Evolutionary conservation across 2,888 invertebrate genomes (phyloP).

Genomic region (Lapara coniferarum): DNA sequence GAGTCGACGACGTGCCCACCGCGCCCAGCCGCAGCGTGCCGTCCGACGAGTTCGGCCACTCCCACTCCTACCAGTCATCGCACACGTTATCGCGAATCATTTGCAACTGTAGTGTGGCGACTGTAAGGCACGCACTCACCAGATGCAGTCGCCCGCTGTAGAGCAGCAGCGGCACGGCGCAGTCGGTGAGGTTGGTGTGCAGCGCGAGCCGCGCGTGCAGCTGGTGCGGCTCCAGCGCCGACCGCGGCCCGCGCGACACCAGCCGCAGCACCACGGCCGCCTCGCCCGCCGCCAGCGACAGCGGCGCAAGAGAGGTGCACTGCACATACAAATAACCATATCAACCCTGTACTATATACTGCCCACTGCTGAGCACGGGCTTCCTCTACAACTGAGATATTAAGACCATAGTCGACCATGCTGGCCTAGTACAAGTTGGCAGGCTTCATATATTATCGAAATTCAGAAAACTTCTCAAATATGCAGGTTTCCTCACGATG

Average conservation of each 20-base stretch:
- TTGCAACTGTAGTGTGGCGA: not conserved
- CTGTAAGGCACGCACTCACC: conserved; percentile 46
- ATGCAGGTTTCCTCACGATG: too few species aligned
- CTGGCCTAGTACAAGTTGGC: too few species aligned
- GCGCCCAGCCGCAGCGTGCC: conserved; percentile 85
- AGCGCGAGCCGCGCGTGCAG: conserved; percentile 51
- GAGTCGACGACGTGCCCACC: conserved; percentile 85
- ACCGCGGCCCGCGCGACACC: conserved; percentile 34
- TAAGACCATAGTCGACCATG: too few species aligned
- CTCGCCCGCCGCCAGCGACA: conserved; percentile 42
- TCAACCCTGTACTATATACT: too few species aligned
- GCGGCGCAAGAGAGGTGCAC: conserved; percentile 47
- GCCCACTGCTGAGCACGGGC: too few species aligned
- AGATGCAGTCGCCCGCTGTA: conserved; percentile 71
- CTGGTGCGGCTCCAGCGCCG: conserved; percentile 12
- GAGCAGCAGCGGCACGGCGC: conserved; percentile 72
- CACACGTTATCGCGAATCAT: not conserved
- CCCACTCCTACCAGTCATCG: conserved; percentile 58
- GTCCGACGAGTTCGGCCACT: conserved; percentile 56
- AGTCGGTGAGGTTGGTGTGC: conserved; percentile 76
- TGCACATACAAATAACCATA: too few species aligned
- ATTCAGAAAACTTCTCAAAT: too few species aligned
- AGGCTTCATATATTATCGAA: too few species aligned
- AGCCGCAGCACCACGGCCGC: conserved; percentile 35
- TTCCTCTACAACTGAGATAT: too few species aligned